A percentile compares a stretch with the other conserved stretches of the same genome.
These are phyloP conservation scores for Dasyurus viverrinus DNA, from an alignment of 2,113 vertebrate species.

Conservation along the genomic window DNA sequence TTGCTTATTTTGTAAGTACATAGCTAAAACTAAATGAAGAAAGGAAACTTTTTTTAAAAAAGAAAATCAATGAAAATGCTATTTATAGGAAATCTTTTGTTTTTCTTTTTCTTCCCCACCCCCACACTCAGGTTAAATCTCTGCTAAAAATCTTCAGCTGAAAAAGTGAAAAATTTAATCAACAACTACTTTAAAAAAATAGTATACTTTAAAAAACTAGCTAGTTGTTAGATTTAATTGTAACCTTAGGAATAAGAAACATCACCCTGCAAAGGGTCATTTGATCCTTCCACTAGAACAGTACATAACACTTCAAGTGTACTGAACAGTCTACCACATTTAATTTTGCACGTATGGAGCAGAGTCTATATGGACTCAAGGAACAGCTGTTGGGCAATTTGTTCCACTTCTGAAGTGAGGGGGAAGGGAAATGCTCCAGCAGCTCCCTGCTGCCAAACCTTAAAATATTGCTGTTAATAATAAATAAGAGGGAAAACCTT, in stretches of 20 bases:
- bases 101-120: not conserved
- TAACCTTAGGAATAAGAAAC: slow-evolving; percentile 16
- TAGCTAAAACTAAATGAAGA: slow-evolving; percentile 46
- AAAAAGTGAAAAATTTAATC: slow-evolving; percentile 44
- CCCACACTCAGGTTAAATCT: slow-evolving; percentile 50
- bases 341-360: slow-evolving; percentile 17
- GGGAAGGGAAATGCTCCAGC: slow-evolving; percentile 45
- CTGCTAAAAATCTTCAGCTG: slow-evolving; percentile 43
- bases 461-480: slow-evolving; percentile 4
- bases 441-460: not conserved
- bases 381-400: slow-evolving; percentile 8
- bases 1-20: not conserved
- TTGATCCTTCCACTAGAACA: slow-evolving; percentile 34
- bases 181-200: not conserved
- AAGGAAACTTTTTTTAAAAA: slow-evolving; percentile 22
- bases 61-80: slow-evolving; percentile 39
- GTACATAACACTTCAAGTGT: not conserved
- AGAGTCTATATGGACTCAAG: slow-evolving; percentile 15
- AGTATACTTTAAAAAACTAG: slow-evolving; percentile 5
- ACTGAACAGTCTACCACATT: not conserved
- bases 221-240: slow-evolving; percentile 12
- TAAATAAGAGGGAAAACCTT: slow-evolving; percentile 1
- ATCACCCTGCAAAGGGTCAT: not conserved
- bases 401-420: slow-evolving; percentile 39
- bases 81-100: slow-evolving; percentile 29